phyloP scores from a whole-genome alignment of 2,797 vertebrate genomes.

The Sitta carolinensis region DNA sequence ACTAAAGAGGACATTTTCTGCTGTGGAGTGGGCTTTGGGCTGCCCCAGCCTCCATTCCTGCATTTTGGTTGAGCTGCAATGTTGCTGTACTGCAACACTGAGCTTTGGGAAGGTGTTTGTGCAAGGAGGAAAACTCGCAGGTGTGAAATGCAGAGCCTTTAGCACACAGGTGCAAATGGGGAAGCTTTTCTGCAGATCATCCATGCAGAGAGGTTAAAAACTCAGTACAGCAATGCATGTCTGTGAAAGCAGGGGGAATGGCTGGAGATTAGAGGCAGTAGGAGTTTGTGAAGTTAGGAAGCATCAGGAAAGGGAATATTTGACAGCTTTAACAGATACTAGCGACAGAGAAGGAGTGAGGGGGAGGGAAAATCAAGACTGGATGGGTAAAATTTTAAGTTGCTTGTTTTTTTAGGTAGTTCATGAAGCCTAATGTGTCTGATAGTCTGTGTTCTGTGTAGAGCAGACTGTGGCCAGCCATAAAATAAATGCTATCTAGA shows the following conservation, averaged over 20 bases:
- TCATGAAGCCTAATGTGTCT: not conserved
- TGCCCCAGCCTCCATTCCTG: not conserved
- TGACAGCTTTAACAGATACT: not conserved
- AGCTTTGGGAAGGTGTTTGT: not conserved
- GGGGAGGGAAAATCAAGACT: not conserved
- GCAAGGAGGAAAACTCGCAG: not conserved
- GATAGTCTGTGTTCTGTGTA: not conserved
- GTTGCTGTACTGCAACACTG: not conserved
- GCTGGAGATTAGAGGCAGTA: not conserved
- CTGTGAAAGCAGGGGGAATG: not conserved
- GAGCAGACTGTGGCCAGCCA: not conserved
- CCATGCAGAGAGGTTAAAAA: not conserved
- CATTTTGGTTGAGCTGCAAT: not conserved
- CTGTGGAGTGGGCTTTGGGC: not conserved
- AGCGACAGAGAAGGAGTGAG: not conserved
- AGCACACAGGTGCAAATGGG: not conserved
- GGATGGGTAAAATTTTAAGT: not conserved
- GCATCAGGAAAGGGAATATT: not conserved
- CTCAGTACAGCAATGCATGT: not conserved
- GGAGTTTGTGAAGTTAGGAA: constrained; percentile 4
- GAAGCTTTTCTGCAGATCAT: not conserved
- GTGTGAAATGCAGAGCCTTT: not conserved
- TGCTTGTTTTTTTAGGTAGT: not conserved
- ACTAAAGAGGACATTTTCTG: not conserved
- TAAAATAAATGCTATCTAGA: not conserved